These are phyloP conservation scores for Alectura lathami DNA, from an alignment of 2,113 vertebrate genomes.

Conservation along the genomic window DNA sequence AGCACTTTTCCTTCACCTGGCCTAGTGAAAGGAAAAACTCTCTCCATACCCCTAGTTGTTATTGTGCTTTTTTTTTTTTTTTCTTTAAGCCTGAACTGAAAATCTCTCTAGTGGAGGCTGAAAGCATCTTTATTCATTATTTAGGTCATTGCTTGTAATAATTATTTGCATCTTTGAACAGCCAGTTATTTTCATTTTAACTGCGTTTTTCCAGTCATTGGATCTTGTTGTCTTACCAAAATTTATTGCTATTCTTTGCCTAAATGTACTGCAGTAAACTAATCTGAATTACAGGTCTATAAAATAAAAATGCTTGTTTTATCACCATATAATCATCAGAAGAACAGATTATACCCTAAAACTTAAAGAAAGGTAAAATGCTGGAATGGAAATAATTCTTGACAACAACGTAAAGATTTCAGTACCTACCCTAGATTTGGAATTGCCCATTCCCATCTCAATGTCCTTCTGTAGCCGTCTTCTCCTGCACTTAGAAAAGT, in stretches of 20 bases:
- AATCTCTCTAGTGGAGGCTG: not conserved
- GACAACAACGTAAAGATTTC: not conserved
- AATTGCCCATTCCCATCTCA: slow-evolving; percentile 86
- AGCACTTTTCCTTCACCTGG: not conserved
- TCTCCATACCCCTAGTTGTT: not conserved
- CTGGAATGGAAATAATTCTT: not conserved
- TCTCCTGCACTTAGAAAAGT: slow-evolving; percentile 81
- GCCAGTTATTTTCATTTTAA: not conserved
- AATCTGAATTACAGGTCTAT: not conserved
- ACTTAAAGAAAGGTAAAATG: not conserved
- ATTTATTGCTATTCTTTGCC: not conserved
- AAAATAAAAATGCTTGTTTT: not conserved
- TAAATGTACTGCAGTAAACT: not conserved
- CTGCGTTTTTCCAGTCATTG: not conserved
- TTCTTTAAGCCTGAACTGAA: not conserved
- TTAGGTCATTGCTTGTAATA: not conserved
- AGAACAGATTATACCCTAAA: not conserved
- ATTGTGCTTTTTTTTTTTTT: not conserved
- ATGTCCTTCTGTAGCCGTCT: slow-evolving; percentile 82
- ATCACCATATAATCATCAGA: not conserved
- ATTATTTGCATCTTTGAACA: not conserved
- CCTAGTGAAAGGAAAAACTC: not conserved
- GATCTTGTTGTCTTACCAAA: not conserved
- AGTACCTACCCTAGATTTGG: slow-evolving; percentile 85
- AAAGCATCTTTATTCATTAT: not conserved